Conservation (phyloP, 2,797 vertebrate species). For the Alfaro cultratus region DNA sequence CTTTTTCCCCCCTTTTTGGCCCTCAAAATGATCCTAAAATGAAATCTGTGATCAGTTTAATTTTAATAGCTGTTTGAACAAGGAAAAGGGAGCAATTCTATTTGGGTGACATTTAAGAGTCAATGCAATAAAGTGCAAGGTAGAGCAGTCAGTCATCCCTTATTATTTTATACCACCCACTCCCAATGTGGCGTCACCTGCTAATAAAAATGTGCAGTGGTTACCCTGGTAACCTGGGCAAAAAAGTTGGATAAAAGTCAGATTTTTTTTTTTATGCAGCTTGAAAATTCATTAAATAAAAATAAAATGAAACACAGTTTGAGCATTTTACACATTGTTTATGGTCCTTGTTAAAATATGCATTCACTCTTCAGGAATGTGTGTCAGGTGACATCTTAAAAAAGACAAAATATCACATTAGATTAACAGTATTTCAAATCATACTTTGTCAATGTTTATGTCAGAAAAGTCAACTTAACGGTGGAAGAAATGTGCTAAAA, state of each 20-base stretch:
- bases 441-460: not conserved
- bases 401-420: not conserved
- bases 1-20: too few species aligned
- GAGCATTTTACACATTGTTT: not conserved
- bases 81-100: not conserved
- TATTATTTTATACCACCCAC: slow-evolving; percentile 15
- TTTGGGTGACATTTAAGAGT: slow-evolving; percentile 19
- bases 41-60: slow-evolving; percentile 2
- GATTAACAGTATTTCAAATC: not conserved
- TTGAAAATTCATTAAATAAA: not conserved
- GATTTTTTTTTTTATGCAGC: not conserved
- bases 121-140: not conserved
- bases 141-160: slow-evolving; percentile 14
- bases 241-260: not conserved
- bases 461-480: not conserved
- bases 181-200: not conserved
- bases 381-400: not conserved
- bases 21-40: slow-evolving; percentile 9
- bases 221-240: not conserved
- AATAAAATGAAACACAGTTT: not conserved
- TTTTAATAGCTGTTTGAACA: slow-evolving; percentile 5
- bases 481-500: not conserved
- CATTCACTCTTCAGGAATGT: not conserved
- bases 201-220: not conserved
- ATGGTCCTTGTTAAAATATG: not conserved